Base-by-base conservation (phyloP, 30 jellyfish, hydroid and myxozoan genomes). In the Turritopsis dohrnii region DNA sequence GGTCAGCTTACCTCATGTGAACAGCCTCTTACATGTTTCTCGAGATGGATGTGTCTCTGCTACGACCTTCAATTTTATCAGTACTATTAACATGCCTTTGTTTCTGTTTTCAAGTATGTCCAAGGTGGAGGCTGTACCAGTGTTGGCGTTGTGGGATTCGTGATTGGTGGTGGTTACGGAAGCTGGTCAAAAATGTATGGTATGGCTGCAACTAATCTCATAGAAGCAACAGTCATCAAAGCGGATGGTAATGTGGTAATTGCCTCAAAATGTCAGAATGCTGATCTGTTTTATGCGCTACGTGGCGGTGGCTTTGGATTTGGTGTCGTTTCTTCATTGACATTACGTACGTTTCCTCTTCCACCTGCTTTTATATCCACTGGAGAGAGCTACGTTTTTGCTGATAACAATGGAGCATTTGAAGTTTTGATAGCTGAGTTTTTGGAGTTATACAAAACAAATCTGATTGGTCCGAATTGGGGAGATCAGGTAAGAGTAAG, bases 221-320 rank as follows among this genome's bases (percentile, higher is more conserved):
- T 74, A 8, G 65, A 74, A 24, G 28, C 31, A n/a, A 30, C 28
- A 24, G 83, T 74, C 54, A 30, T 74, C 65, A 21, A 5, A 21
- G 83, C 83, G 27, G 31, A 74, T 74, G 83, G 83, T n/a, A 29
- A n/a, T 5, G 26, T 21, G 7, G 83, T 74, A 8, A 21, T n/a
- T n/a, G 83, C 54, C 24, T 25, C 28, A 8, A 29, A 26, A 28
- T 74, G 83, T 74, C 52, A 24, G 8, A 74, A 74, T 74, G 53
- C 83, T 20, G 83, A 74, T 28, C 19, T 74, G 16, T 74, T 74
- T 74, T 74, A 30, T 13, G 83, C 83, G 65, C 19, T 74, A 29
- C 53, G 83, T 20, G 83, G 83, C 7, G 83, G 83, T n/a, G 83
- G 83, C 5, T 25, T 3, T 74, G 83, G 83, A 1, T 74, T 21